Conservation (phyloP, 2,797 vertebrate species). For the Sebastes elongatus region DNA sequence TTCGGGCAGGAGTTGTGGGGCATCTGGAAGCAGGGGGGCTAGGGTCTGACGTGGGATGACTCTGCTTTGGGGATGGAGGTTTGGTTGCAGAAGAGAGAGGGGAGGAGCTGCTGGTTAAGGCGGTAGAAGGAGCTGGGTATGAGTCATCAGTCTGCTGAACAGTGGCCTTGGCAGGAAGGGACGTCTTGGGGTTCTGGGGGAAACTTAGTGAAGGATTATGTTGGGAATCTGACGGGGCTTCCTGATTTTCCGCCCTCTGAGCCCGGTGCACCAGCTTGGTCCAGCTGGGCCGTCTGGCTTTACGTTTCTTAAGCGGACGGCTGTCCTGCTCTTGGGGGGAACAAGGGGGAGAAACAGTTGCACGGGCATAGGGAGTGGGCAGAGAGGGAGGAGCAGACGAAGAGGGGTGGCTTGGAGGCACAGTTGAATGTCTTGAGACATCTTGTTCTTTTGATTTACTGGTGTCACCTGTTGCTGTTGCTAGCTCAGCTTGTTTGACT, state of each 20-base stretch:
- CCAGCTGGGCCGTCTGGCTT: conserved; percentile 90
- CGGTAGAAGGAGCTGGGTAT: conserved; percentile 45
- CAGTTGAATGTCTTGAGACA: conserved; percentile 56
- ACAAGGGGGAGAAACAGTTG: conserved; percentile 60
- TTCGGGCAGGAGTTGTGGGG: conserved; percentile 66
- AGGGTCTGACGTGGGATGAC: conserved; percentile 43
- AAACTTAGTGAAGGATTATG: conserved; percentile 60
- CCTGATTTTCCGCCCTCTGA: conserved; percentile 74
- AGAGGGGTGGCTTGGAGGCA: conserved; percentile 58
- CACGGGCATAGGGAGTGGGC: conserved; percentile 43
- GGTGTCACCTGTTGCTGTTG: conserved; percentile 65
- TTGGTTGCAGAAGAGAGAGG: conserved; percentile 58
- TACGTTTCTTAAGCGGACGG: conserved; percentile 91
- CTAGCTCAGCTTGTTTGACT: conserved; percentile 64
- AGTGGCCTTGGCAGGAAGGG: conserved; percentile 55
- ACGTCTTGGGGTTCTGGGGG: conserved; percentile 60
- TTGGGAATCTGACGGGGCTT: conserved; percentile 53
- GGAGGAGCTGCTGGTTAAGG: conserved; percentile 54
- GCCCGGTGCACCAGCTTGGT: conserved; percentile 88
- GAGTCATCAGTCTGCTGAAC: conserved; percentile 60
- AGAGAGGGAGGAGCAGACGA: conserved; percentile 51
- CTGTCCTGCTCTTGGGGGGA: conserved; percentile 80
- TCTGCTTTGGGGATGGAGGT: conserved; percentile 68
- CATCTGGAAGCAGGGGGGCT: conserved; percentile 72
- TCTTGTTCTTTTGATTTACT: conserved; percentile 77